phyloP scores from a whole-genome alignment of 2,888 invertebrate genomes.

The Cyaniris semiargus region DNA sequence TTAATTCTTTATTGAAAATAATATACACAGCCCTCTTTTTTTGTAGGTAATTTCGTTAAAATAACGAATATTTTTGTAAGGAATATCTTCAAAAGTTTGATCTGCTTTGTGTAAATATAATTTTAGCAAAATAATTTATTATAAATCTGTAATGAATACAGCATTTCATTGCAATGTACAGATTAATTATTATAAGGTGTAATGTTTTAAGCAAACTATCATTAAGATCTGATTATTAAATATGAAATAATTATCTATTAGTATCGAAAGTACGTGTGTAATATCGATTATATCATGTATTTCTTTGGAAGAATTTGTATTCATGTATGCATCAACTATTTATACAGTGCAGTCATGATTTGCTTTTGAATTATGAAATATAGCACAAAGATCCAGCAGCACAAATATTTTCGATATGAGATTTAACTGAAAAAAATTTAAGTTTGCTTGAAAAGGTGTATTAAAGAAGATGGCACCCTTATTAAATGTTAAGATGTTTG shows the following conservation, averaged over 20 bases:
- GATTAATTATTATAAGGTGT: not conserved
- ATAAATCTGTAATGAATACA: not conserved
- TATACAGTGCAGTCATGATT: too few species aligned
- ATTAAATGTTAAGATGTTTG: too few species aligned
- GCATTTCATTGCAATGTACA: not conserved
- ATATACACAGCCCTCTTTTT: not conserved
- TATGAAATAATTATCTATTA: not conserved
- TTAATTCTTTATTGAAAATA: too few species aligned
- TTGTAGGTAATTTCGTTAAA: not conserved
- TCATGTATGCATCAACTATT: too few species aligned
- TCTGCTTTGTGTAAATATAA: not conserved
- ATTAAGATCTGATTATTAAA: not conserved
- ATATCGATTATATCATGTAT: too few species aligned
- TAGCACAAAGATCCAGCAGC: too few species aligned
- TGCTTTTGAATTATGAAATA: too few species aligned
- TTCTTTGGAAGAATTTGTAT: too few species aligned
- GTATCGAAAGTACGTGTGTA: not conserved
- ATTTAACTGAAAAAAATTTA: too few species aligned
- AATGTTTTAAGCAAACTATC: not conserved
- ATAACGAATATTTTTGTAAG: not conserved
- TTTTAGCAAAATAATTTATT: not conserved
- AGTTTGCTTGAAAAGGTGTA: too few species aligned
- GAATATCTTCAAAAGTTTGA: not conserved
- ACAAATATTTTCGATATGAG: too few species aligned
- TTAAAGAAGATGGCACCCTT: too few species aligned